Conservation (phyloP, 2,888 invertebrate species). For the Drosophila limbata region DNA sequence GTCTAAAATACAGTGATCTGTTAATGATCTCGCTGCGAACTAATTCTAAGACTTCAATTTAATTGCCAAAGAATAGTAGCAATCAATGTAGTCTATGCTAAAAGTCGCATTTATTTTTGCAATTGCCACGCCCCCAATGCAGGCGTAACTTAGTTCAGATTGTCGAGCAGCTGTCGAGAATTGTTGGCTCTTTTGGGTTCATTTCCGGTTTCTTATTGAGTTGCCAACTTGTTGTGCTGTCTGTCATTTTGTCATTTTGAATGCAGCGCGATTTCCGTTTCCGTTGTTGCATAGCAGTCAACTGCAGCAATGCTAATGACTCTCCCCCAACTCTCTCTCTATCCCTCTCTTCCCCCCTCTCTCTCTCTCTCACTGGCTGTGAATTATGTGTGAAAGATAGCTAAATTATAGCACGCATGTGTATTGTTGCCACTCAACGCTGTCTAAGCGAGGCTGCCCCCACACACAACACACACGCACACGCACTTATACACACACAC, state of each 20-base stretch:
- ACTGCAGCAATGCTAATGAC: conserved; percentile 57
- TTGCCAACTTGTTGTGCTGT: conserved; percentile 50
- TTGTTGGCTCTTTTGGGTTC: conserved; percentile 27
- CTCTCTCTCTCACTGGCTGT: conserved; percentile 26
- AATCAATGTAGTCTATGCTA: neutral
- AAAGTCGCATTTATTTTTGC: neutral
- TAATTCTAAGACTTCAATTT: neutral
- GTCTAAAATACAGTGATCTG: neutral
- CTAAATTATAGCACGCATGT: conserved; percentile 73
- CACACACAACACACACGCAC: conserved; percentile 9
- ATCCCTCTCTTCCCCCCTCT: neutral
- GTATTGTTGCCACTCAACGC: conserved; percentile 67
- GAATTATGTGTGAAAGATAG: conserved; percentile 75
- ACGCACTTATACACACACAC: conserved; percentile 4
- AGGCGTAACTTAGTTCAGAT: neutral
- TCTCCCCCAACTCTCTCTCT: neutral
- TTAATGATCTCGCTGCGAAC: neutral
- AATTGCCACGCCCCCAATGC: conserved; percentile 8
- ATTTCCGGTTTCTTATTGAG: conserved; percentile 48
- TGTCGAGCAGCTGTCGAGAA: conserved; percentile 22
- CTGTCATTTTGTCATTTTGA: conserved; percentile 66
- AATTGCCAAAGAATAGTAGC: neutral
- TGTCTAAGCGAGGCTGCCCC: conserved; percentile 24
- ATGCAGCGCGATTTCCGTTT: conserved; percentile 69
- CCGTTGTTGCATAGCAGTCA: conserved; percentile 57